Evolutionary conservation across 2,113 vertebrate species (phyloP).

Genomic region (Hyperopisus bebe): DNA sequence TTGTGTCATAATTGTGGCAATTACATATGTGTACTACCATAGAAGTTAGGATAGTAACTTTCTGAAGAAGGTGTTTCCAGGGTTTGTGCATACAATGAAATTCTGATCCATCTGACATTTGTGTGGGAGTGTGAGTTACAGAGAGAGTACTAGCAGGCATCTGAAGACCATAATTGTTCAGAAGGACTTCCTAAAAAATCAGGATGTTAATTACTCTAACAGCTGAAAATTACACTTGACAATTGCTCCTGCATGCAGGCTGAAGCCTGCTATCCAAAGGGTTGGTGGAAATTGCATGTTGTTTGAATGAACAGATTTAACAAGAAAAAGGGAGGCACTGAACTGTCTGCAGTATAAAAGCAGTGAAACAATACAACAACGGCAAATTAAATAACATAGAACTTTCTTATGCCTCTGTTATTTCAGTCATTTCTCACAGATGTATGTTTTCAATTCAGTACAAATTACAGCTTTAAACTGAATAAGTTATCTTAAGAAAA

Average conservation of each 20-base stretch:
- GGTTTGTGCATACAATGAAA: not conserved
- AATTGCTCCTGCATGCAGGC: constrained; percentile 20
- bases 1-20: not conserved
- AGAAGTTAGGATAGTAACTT: not conserved
- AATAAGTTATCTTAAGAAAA: not conserved
- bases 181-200: constrained; percentile 19
- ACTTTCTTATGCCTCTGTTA: constrained; percentile 15
- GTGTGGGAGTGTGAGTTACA: not conserved
- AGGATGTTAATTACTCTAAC: constrained; percentile 38
- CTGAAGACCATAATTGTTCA: constrained; percentile 18
- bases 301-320: constrained; percentile 37
- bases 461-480: not conserved
- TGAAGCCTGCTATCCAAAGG: constrained; percentile 2
- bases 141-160: not conserved
- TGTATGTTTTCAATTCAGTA: not conserved
- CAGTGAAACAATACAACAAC: constrained; percentile 13
- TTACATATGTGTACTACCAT: not conserved
- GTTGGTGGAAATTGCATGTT: constrained; percentile 47
- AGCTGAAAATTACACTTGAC: constrained; percentile 41
- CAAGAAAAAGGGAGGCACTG: constrained; percentile 27
- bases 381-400: not conserved
- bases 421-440: not conserved
- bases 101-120: not conserved
- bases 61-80: not conserved
- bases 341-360: constrained; percentile 27